phyloP scores from a whole-genome alignment of 2,797 vertebrate species.

The Simalia tracyae region DNA sequence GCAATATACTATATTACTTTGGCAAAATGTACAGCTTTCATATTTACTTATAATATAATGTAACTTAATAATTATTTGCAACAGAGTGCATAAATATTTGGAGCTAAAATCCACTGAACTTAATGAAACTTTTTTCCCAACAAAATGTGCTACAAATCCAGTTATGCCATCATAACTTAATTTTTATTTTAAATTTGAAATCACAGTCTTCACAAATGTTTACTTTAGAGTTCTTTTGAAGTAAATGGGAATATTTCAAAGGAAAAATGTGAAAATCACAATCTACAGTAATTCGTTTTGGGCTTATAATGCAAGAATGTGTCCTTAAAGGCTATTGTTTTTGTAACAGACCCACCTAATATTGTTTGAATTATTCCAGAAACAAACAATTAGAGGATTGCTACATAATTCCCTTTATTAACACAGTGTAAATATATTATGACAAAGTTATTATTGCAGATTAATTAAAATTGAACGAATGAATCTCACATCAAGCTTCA shows the following conservation, averaged over 20 bases:
- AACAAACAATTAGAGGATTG: background rate
- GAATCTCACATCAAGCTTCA: background rate
- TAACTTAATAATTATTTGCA: background rate
- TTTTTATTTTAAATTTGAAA: background rate
- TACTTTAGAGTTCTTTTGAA: background rate
- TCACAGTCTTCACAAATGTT: background rate
- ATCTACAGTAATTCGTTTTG: background rate
- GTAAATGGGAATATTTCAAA: background rate
- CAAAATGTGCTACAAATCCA: background rate
- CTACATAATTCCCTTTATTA: background rate
- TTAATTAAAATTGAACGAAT: background rate
- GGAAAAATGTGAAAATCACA: background rate
- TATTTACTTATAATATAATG: background rate
- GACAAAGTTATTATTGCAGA: background rate
- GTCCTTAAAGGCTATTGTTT: background rate
- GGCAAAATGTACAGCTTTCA: background rate
- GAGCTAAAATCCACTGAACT: background rate
- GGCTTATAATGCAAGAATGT: background rate
- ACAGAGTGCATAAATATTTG: background rate
- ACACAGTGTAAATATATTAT: background rate
- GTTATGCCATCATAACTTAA: background rate
- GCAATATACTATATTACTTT: constrained; percentile 22
- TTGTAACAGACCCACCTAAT: background rate
- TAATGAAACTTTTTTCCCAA: background rate
- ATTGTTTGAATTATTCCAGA: background rate